Evolutionary conservation across 2,888 invertebrate species (phyloP), one percentile per base, ranked within the genome.

Genomic region (Oscheius sp.): DNA sequence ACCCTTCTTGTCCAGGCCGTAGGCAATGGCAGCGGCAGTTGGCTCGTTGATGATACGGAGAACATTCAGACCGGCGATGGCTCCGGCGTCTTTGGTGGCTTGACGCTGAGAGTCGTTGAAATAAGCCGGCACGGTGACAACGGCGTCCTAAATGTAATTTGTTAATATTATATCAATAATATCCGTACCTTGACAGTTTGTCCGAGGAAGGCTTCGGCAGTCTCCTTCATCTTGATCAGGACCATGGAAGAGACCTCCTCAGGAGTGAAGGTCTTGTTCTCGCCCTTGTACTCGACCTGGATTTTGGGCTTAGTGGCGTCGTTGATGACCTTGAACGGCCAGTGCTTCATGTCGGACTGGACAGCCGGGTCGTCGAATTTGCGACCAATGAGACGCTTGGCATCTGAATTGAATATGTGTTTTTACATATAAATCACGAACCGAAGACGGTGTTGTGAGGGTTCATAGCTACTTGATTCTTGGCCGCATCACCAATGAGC

Each of bases 61-160:
- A 87, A 86, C 91, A 82, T 85, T 70, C 88, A 91, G 51, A 88
- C 90, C 86, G 89, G 90, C 85, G 70, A 87, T 87, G 62, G 87
- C 85, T 65, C 88, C 88, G 35, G 88, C 87, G 73, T 88, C 87
- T 80, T 91, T 91, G 57, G 91, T 91, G 7, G 95, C 93, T 65
- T 80, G 78, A 73, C 98, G 92, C 91, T 99, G 98, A 0, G 97
- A 96, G 90, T 99, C 98, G 89, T 99, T 99, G 91, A 88, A 99
- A 91, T 99, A 99, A 3, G 98, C 98, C 0, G 98, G 99, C 0
- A 99, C 98, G 1, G 99, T 99, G 84, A 99, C 92, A 33, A 99
- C 99, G 0, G 98, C 98, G 90, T 99, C 98, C 91, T 76, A 47
- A 53, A 66, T 21, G 21, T 21, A 76, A 48, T 11, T 21, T 55